Conservation (phyloP, 2,797 vertebrate genomes). For the Apodemus agrarius region DNA sequence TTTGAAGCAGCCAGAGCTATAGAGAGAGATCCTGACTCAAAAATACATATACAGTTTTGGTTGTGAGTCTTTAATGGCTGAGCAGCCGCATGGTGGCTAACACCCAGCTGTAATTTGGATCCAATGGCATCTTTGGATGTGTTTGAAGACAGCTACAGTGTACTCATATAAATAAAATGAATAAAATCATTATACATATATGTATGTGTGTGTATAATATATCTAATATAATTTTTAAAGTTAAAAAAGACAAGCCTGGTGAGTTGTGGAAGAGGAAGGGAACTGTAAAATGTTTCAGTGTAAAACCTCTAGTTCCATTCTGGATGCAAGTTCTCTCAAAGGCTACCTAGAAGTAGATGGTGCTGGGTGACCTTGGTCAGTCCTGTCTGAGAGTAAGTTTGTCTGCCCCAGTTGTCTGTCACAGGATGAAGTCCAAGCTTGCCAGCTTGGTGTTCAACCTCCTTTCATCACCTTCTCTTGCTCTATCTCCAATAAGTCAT, state of each 20-base stretch:
- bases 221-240: not conserved
- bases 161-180: not conserved
- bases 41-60: not conserved
- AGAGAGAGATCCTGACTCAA: not conserved
- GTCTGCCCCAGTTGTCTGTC: not conserved
- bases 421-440: not conserved
- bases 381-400: not conserved
- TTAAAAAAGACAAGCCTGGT: not conserved
- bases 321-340: not conserved
- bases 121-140: not conserved
- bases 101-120: not conserved
- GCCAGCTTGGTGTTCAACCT: not conserved
- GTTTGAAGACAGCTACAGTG: not conserved
- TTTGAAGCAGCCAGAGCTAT: not conserved
- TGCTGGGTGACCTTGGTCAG: not conserved
- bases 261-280: not conserved
- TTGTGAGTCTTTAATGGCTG: not conserved
- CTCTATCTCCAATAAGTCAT: not conserved
- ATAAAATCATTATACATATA: not conserved
- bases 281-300: not conserved
- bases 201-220: not conserved
- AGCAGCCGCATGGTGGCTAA: not conserved
- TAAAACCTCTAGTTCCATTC: not conserved
- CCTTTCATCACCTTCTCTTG: not conserved
- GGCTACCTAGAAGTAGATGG: not conserved